phyloP scores from a whole-genome alignment of 2,888 invertebrate genomes.

The Notodonta dromedarius region DNA sequence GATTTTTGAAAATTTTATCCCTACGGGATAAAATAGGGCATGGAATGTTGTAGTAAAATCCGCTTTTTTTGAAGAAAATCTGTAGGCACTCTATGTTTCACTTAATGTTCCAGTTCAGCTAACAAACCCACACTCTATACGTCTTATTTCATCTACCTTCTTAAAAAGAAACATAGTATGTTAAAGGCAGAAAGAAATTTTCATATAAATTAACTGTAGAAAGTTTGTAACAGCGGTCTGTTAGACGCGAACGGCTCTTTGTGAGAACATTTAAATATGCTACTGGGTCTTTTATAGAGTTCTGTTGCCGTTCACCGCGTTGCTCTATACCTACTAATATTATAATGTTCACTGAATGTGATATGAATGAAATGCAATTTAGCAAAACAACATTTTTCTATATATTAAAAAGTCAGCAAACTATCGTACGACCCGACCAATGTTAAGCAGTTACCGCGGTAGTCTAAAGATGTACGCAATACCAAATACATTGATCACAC shows the following conservation, averaged over 20 bases:
- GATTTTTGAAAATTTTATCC: too few species aligned
- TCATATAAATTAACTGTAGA: constrained; percentile 72
- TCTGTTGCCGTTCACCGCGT: constrained; percentile 23
- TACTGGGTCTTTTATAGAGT: constrained; percentile 44
- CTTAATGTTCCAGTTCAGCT: background rate
- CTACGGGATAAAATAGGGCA: too few species aligned
- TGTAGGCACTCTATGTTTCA: too few species aligned
- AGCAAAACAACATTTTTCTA: background rate
- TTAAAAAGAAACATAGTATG: constrained; percentile 32
- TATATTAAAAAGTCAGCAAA: too few species aligned
- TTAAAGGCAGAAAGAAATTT: constrained; percentile 58
- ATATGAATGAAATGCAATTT: background rate
- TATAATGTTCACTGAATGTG: background rate
- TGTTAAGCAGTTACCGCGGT: too few species aligned
- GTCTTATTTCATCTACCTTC: background rate
- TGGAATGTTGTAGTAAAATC: too few species aligned
- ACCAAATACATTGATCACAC: too few species aligned
- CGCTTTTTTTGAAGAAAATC: too few species aligned
- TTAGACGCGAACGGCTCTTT: constrained; percentile 52
- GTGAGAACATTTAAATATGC: constrained; percentile 57
- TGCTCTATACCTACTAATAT: background rate
- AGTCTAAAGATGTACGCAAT: too few species aligned
- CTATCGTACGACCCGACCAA: too few species aligned
- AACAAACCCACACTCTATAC: background rate
- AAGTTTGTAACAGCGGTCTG: constrained; percentile 56